phyloP scores from a whole-genome alignment of 2,113 vertebrate species.

The Chrysemys picta region DNA sequence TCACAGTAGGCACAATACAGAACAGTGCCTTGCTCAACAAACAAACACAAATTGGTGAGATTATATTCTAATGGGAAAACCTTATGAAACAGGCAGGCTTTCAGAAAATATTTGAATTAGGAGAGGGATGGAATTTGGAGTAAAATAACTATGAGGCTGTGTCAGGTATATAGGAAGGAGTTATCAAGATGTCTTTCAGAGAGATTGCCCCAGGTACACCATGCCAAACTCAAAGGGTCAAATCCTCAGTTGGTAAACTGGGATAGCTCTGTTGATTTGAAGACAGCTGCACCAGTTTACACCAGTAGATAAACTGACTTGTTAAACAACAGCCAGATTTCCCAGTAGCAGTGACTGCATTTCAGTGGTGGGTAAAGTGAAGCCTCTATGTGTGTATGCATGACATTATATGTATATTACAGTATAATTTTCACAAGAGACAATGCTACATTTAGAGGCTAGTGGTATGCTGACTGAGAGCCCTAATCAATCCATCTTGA shows the following conservation, averaged over 20 bases:
- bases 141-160: background rate
- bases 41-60: background rate
- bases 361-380: background rate
- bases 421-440: background rate
- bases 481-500: constrained; percentile 11
- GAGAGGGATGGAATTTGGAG: background rate
- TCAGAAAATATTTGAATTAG: background rate
- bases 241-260: background rate
- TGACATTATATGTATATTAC: constrained; percentile 6
- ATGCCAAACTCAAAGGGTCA: background rate
- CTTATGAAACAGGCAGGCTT: background rate
- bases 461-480: constrained; percentile 18
- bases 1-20: background rate
- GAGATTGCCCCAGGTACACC: background rate
- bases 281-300: background rate
- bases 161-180: background rate
- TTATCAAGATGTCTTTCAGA: background rate
- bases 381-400: background rate
- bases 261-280: background rate
- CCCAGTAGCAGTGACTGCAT: background rate
- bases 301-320: background rate
- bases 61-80: background rate
- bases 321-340: background rate
- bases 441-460: background rate
- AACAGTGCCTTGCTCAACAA: background rate